These are phyloP conservation scores for Cordilura impudica DNA, from an alignment of 2,888 invertebrate species.

Conservation along the genomic window DNA sequence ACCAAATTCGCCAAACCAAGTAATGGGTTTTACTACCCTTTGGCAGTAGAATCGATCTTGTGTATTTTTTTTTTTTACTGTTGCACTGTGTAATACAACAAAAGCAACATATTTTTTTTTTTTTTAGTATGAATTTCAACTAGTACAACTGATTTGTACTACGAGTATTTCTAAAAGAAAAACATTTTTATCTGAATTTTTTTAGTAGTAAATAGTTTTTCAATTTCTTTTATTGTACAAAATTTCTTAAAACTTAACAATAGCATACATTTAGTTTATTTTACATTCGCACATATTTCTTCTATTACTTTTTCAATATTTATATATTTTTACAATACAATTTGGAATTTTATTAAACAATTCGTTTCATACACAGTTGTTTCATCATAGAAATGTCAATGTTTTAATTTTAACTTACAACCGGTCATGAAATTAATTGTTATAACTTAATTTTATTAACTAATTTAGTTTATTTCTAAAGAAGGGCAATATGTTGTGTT, in stretches of 20 bases:
- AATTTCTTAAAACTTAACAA: slow-evolving; percentile 59
- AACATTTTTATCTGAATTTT: neutral
- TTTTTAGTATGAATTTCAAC: no score
- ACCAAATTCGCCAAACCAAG: no score
- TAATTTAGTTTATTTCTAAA: slow-evolving; percentile 11
- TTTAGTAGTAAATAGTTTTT: slow-evolving; percentile 31
- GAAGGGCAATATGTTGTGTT: neutral
- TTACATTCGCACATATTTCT: slow-evolving; percentile 27
- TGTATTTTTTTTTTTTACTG: no score
- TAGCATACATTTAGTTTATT: slow-evolving; percentile 47
- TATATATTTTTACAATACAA: slow-evolving; percentile 33
- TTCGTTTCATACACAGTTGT: slow-evolving; percentile 15
- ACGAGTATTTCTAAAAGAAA: no score
- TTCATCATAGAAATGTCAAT: neutral
- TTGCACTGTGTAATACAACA: no score
- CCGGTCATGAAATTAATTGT: neutral
- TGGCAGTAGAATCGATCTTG: no score
- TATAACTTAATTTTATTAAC: neutral
- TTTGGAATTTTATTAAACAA: slow-evolving; percentile 40
- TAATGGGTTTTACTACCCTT: no score
- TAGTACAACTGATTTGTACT: no score
- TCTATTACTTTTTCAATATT: neutral
- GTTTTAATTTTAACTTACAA: neutral
- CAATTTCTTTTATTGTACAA: slow-evolving; percentile 47
- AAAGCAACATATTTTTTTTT: no score